Base-by-base conservation (phyloP, 2,888 invertebrate species). In the Meganola albula region DNA sequence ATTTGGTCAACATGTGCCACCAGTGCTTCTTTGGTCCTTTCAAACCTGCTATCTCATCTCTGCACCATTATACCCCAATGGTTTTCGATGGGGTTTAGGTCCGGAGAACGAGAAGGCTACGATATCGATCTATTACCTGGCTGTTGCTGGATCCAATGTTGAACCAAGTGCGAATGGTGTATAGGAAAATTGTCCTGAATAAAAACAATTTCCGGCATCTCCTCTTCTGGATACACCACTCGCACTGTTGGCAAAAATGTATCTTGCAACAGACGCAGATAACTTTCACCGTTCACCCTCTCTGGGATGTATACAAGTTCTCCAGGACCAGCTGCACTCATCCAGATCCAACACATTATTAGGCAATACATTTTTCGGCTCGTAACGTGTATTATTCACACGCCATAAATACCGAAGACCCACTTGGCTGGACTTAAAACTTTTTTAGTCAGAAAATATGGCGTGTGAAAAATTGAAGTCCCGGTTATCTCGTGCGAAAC, bases 61-160 rank as follows among this genome's bases (percentile, higher is more conserved):
- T 27, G 27, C 27, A 27, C 12, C 18, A 27, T 27, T 3, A 27
- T 18, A 10, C 20, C 20, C 27, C 27, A 27, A 11, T 18, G 1
- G n/a, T 27, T 27, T 11, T 27, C 27, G 4, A 27, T 18, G 4
- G 27, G 27, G 27, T 27, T 27, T 2, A 27, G 20, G 10, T 27
- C 27, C 8, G 27, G 3, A 9, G 27, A 29, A 13, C 4, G 12
- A 5, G 10, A n/a, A 9, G 22, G 28, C 28, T 22, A 29, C 9
- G 28, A 22, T 12, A 22, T 10, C 7, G 13, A 12, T 9, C 2
- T 13, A 2, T 22, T 22, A 1, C 22, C 28, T 1, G 22, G 22
- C 10, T 29, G 22, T n/a, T 10, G 3, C 10, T 4, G n/a, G 13
- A 29, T 22, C 28, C 28, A 29, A 3, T 16, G 4, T 6, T 16